phyloP scores from a whole-genome alignment of 1,140 invertebrate species.

The Drosophila serrata region DNA sequence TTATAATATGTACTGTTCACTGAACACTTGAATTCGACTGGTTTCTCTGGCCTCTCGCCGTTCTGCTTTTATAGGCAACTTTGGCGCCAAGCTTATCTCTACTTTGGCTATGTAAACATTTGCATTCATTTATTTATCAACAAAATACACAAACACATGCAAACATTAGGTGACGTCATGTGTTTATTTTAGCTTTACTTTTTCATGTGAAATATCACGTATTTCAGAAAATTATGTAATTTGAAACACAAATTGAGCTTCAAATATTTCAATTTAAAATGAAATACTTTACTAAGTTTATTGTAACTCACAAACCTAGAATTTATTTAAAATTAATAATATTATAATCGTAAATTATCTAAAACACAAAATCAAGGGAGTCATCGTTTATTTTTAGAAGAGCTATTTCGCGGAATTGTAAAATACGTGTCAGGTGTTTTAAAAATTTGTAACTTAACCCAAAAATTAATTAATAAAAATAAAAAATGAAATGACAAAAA shows the following conservation, averaged over 20 bases:
- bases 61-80: slow-evolving; percentile 37
- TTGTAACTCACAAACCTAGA: background rate
- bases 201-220: slow-evolving; percentile 26
- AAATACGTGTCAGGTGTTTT: background rate
- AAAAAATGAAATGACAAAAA: background rate
- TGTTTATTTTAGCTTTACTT: slow-evolving; percentile 18
- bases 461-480: background rate
- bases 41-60: background rate
- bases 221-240: slow-evolving; percentile 24
- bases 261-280: slow-evolving; percentile 1
- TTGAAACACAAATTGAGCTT: background rate
- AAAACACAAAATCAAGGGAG: background rate
- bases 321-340: too few species aligned
- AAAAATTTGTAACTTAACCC: background rate
- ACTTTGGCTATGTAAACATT: slow-evolving; percentile 25
- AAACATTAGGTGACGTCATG: slow-evolving; percentile 10
- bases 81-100: slow-evolving; percentile 38
- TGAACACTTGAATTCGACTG: slow-evolving; percentile 29
- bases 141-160: slow-evolving; percentile 3
- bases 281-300: background rate
- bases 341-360: too few species aligned
- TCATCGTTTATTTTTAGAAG: slow-evolving; percentile 5
- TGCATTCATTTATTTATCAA: slow-evolving; percentile 19
- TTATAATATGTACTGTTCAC: slow-evolving; percentile 21
- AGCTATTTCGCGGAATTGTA: background rate